These are phyloP conservation scores for Anthonomus grandis DNA, from an alignment of 1,140 invertebrate species.

Conservation along the genomic window DNA sequence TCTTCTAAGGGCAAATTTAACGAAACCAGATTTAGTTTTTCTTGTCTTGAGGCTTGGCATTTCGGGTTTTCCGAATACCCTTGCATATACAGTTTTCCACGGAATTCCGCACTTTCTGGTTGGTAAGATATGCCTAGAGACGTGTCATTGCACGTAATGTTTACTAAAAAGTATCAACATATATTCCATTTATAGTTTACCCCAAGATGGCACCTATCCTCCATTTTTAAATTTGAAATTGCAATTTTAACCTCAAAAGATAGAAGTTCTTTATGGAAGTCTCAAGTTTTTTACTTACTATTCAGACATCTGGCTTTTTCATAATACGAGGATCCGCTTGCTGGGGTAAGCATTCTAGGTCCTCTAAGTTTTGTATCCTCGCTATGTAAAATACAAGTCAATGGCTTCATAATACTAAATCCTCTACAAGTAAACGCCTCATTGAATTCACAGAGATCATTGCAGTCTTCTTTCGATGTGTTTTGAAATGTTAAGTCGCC, in stretches of 20 bases:
- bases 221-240: too few species aligned
- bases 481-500: conserved; percentile 34
- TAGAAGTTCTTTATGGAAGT: too few species aligned
- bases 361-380: conserved; percentile 53
- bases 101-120: conserved; percentile 56
- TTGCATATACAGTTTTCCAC: conserved; percentile 59
- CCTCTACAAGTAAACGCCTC: conserved; percentile 41
- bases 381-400: conserved; percentile 50
- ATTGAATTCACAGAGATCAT: conserved; percentile 36
- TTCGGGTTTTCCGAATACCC: conserved; percentile 54
- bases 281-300: conserved; percentile 47
- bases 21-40: conserved; percentile 24
- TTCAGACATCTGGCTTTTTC: conserved; percentile 53
- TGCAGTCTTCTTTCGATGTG: conserved; percentile 40
- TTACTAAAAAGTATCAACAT: conserved; percentile 51
- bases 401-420: conserved; percentile 27
- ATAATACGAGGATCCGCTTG: conserved; percentile 48
- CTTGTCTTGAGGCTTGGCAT: conserved; percentile 49
- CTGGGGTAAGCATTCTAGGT: conserved; percentile 47
- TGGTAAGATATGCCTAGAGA: conserved; percentile 56
- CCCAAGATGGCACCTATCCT: too few species aligned
- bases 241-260: too few species aligned
- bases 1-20: conserved; percentile 34
- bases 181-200: too few species aligned
- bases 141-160: conserved; percentile 55